Evolutionary conservation across 1,140 invertebrate genomes (phyloP), one percentile per base, ranked within the genome.

Genomic region (Eupeodes corollae): DNA sequence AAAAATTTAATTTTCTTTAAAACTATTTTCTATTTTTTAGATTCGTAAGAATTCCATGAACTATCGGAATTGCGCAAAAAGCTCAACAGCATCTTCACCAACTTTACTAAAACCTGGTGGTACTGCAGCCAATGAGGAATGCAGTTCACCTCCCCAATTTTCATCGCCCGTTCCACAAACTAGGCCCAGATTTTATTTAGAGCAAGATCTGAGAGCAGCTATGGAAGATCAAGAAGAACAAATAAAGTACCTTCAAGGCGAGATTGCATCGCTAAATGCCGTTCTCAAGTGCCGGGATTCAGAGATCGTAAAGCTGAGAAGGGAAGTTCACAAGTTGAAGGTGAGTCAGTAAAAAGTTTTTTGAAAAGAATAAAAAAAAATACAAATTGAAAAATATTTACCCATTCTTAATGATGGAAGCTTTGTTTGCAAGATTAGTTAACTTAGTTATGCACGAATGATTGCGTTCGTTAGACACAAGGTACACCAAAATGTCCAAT

Each of bases 41-140:
- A 54, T 54, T 14, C 49, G 52, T 34, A 54, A 54, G 45, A 51
- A 50, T 0, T 52, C 52, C 5, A 47, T 52, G 51, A 52, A 44
- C 34, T 39, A 50, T 34, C 48, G 51, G 14, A 30, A 48, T 15
- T 35, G 45, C n/a, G 33, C 42, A 9, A 41, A 15, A 42, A 26
- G 15, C 19, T 42, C 40, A 13, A 18, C 19, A 13, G 12, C n/a
- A 26, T 15, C 15, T 13, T 42, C 40, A 42, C 40, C 40, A 26
- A 42, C 40, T 5, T 6, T 15, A 6, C 13, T 18, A 42, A 49
- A 14, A 42, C 19, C n/a, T 12, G 46, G 18, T 42, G 15, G 18
- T 32, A 26, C 32, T 21, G 15, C 46, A 19, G 18, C 38, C 9
- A 15, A 40, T 6, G 6, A 34, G 32, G 21, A 48, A 13, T n/a